A percentile compares a stretch with the other conserved stretches of the same genome.
These are phyloP conservation scores for Temnothorax ravouxi DNA, from an alignment of 2,888 invertebrate species.

Conservation along the genomic window DNA sequence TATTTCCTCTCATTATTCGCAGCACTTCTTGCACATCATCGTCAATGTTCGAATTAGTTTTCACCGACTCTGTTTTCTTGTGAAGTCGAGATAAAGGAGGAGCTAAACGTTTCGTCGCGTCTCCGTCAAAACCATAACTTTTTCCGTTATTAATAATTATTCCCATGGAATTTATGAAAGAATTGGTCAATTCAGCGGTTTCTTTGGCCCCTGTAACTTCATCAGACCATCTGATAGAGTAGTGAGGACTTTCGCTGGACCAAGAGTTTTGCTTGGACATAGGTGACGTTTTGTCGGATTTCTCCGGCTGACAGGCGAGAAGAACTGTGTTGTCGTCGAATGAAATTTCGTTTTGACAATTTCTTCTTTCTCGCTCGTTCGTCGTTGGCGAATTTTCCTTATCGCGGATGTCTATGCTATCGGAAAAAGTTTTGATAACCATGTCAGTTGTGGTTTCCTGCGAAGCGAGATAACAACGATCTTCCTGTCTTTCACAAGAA, in stretches of 20 bases:
- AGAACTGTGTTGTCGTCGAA: not conserved
- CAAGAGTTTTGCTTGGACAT: not conserved
- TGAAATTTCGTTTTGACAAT: not conserved
- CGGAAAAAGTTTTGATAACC: not conserved
- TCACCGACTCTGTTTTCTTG: not conserved
- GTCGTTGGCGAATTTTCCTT: not conserved
- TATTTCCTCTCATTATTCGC: slow-evolving; percentile 53
- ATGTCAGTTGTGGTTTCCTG: not conserved
- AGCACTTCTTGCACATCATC: slow-evolving; percentile 67
- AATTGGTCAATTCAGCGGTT: not conserved
- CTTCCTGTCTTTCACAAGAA: not conserved
- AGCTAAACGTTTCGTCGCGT: not conserved
- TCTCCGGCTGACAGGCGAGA: not conserved
- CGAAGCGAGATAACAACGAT: not conserved
- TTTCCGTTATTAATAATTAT: not conserved
- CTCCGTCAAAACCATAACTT: not conserved
- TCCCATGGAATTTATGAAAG: not conserved
- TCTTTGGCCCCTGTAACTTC: not conserved
- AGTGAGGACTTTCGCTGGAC: not conserved
- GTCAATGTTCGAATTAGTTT: not conserved
- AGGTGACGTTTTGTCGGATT: not conserved
- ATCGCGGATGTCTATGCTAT: not conserved
- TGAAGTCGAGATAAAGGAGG: not conserved
- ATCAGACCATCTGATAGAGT: not conserved
- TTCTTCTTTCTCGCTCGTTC: not conserved